Evolutionary conservation across 2,888 invertebrate species (phyloP).

Genomic region (Chymomyza procnemis): DNA sequence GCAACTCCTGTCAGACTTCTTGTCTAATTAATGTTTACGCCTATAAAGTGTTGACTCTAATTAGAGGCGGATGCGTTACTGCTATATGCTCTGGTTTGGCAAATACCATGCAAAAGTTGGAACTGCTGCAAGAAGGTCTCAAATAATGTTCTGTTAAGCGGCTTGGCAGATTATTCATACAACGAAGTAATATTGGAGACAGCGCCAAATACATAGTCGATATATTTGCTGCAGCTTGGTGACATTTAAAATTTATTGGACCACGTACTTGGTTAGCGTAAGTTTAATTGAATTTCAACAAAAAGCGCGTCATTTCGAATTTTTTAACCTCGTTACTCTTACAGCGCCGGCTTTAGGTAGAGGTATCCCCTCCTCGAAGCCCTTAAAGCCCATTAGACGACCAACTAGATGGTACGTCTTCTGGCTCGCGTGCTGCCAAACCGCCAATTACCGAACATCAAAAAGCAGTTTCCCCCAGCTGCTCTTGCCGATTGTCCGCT

Average conservation of each 20-base stretch:
- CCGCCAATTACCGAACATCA: slow-evolving; percentile 72
- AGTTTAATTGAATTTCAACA: slow-evolving; percentile 10
- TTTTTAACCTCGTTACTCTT: slow-evolving; percentile 57
- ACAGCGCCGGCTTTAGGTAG: slow-evolving; percentile 61
- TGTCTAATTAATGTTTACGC: slow-evolving; percentile 69
- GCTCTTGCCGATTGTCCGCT: slow-evolving; percentile 31
- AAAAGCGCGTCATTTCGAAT: slow-evolving; percentile 67
- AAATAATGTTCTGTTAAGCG: too few species aligned
- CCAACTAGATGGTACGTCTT: slow-evolving; percentile 21
- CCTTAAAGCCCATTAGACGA: neutral
- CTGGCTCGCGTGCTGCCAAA: slow-evolving; percentile 68
- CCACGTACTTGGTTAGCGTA: too few species aligned
- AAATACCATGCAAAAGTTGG: slow-evolving; percentile 21
- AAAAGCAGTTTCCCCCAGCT: slow-evolving; percentile 66
- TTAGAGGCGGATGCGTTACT: slow-evolving; percentile 61
- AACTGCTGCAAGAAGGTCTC: slow-evolving; percentile 5
- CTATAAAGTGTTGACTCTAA: slow-evolving; percentile 57
- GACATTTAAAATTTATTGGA: neutral
- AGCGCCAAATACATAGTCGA: too few species aligned
- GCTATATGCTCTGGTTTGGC: slow-evolving; percentile 41
- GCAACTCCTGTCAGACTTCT: slow-evolving; percentile 33
- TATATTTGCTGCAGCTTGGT: slow-evolving; percentile 15
- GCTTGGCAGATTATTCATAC: too few species aligned
- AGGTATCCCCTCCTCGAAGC: slow-evolving; percentile 26
- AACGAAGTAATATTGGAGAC: too few species aligned